phyloP scores from a whole-genome alignment of 1,140 invertebrate species.

The Zaprionus camerounensis region DNA sequence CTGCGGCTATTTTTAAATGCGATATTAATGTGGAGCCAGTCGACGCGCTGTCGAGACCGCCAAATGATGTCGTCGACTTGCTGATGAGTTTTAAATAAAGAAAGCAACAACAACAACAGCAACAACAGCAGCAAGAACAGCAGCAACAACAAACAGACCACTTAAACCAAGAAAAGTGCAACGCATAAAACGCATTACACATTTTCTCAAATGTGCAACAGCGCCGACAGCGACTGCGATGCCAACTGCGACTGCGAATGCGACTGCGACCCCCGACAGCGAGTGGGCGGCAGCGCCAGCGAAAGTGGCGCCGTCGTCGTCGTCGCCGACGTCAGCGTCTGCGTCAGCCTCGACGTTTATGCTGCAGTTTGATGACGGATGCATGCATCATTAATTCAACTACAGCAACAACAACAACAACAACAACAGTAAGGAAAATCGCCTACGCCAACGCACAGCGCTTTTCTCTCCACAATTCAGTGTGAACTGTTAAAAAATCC shows the following conservation, averaged over 20 bases:
- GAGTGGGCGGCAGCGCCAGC: conserved; percentile 58
- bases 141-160: conserved; percentile 45
- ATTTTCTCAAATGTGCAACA: conserved; percentile 65
- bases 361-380: conserved; percentile 76
- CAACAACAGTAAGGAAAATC: conserved; percentile 33
- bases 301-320: conserved; percentile 60
- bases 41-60: conserved; percentile 49
- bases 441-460: conserved; percentile 38
- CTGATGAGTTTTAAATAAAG: conserved; percentile 79
- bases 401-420: conserved; percentile 56
- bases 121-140: conserved; percentile 25
- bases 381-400: conserved; percentile 82
- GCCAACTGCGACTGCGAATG: conserved; percentile 26
- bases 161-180: conserved; percentile 55
- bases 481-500: conserved; percentile 32
- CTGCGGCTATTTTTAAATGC: conserved; percentile 67
- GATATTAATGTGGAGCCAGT: conserved; percentile 66
- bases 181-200: conserved; percentile 65
- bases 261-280: conserved; percentile 11
- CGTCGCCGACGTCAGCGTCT: conserved; percentile 26
- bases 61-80: conserved; percentile 78
- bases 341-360: conserved; percentile 35
- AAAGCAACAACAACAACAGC: conserved; percentile 47
- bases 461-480: conserved; percentile 31
- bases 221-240: conserved; percentile 22